Percentiles rank a stretch among this genome's conserved stretches.
Evolutionary conservation across 2,797 vertebrate genomes (phyloP).

Genomic region (Epinephelus coioides): DNA sequence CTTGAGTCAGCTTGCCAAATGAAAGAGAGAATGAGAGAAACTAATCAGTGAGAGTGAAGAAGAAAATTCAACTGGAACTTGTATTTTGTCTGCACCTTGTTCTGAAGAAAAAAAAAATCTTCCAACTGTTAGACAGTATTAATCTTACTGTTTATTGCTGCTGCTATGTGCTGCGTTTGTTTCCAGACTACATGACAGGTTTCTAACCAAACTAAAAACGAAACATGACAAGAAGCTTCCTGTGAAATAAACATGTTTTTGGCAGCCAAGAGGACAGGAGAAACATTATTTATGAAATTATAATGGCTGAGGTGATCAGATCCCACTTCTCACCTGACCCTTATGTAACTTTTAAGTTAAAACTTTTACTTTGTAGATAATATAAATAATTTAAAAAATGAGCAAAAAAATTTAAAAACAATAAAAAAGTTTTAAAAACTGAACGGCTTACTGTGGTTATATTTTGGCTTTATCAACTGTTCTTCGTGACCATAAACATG

Average conservation of each 20-base stretch:
- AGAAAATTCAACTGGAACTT: slow-evolving; percentile 93
- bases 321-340: slow-evolving; percentile 92
- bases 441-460: slow-evolving; percentile 63
- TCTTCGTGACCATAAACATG: neutral
- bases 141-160: slow-evolving; percentile 94
- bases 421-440: slow-evolving; percentile 99
- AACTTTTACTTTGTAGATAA: slow-evolving; percentile 99
- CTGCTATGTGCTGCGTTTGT: slow-evolving; percentile 93
- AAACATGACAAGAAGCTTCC: slow-evolving; percentile 80
- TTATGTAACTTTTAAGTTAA: slow-evolving; percentile 99
- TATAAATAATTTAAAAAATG: slow-evolving; percentile 98
- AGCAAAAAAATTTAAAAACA: slow-evolving; percentile 96
- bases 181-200: slow-evolving; percentile 91
- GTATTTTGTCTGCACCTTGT: slow-evolving; percentile 94
- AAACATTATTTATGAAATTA: slow-evolving; percentile 97
- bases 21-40: slow-evolving; percentile 62
- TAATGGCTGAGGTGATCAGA: slow-evolving; percentile 89
- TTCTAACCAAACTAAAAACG: slow-evolving; percentile 94
- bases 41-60: slow-evolving; percentile 75
- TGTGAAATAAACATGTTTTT: slow-evolving; percentile 86
- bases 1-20: slow-evolving; percentile 90
- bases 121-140: slow-evolving; percentile 96
- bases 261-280: slow-evolving; percentile 90
- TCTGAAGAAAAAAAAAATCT: slow-evolving; percentile 89
- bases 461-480: neutral